These are phyloP conservation scores for Hexactinellida sp. DNA, from an alignment of 37 sponge, comb jelly and placozoan species.

Conservation along the genomic window DNA sequence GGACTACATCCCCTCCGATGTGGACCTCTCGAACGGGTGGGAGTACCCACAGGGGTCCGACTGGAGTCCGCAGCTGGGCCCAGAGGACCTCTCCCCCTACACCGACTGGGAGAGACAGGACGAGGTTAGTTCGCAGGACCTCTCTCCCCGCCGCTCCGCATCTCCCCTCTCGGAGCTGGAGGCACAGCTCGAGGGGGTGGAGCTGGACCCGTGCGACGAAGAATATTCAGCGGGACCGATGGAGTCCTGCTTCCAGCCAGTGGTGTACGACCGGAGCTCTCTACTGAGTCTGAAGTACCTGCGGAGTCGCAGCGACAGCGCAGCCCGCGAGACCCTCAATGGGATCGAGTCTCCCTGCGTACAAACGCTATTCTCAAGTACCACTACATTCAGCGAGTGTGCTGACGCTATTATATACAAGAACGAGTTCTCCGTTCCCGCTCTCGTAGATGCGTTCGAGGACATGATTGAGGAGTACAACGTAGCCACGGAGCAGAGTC, in stretches of 20 bases:
- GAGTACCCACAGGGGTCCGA: not conserved
- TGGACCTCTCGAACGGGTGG: not conserved
- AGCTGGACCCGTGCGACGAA: not conserved
- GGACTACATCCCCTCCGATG: not conserved
- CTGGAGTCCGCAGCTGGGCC: not conserved
- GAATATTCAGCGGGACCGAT: not conserved
- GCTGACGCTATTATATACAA: not conserved
- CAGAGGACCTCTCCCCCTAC: conserved; percentile 1
- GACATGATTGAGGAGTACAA: not conserved
- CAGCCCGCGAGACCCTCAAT: not conserved
- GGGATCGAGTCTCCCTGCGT: not conserved
- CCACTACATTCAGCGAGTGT: not conserved
- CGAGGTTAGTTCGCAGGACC: not conserved
- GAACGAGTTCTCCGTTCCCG: not conserved
- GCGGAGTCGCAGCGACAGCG: not conserved
- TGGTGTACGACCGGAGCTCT: not conserved
- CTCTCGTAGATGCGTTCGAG: not conserved
- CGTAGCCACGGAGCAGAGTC: not conserved
- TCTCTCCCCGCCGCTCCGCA: not conserved
- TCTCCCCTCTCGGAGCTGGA: not conserved
- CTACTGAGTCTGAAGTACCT: not conserved
- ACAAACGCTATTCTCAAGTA: not conserved
- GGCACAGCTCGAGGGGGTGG: not conserved
- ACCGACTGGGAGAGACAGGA: conserved; percentile 16
- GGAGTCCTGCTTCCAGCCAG: no score